phyloP scores from a whole-genome alignment of 2,888 invertebrate species.

The Hirtodrosophila trivittata region DNA sequence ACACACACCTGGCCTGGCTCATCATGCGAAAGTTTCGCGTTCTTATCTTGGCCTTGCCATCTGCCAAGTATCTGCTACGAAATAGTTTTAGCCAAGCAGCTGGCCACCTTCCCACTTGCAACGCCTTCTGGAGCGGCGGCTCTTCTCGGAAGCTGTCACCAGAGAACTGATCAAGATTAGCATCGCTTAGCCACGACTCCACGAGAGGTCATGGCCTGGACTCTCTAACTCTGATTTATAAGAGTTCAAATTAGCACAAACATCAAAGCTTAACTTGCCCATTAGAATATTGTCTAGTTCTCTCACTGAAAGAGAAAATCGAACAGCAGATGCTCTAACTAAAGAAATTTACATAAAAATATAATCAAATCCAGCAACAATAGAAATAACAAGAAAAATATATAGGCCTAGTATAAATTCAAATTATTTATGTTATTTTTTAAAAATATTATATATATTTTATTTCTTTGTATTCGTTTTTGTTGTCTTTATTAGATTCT shows the following conservation, averaged over 20 bases:
- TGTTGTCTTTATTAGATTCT: no score
- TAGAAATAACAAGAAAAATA: no score
- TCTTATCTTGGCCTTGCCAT: slow-evolving; percentile 23
- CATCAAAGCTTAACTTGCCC: slow-evolving; percentile 9
- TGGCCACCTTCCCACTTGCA: slow-evolving; percentile 1
- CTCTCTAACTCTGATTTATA: slow-evolving; percentile 45
- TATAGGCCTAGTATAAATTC: no score
- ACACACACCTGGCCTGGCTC: slow-evolving; percentile 7
- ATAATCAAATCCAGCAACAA: no score
- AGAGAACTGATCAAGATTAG: slow-evolving; percentile 34
- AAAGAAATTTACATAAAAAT: no score
- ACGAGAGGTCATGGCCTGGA: slow-evolving; percentile 13
- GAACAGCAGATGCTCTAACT: no score
- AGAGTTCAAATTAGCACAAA: slow-evolving; percentile 41
- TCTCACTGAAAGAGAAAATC: no score
- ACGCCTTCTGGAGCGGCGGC: neutral
- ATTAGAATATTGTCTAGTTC: slow-evolving; percentile 30
- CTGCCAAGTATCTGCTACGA: slow-evolving; percentile 23
- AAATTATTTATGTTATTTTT: no score
- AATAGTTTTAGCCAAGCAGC: slow-evolving; percentile 25
- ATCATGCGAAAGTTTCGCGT: slow-evolving; percentile 13
- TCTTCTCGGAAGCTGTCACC: slow-evolving; percentile 59
- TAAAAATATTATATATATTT: no score
- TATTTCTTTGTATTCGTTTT: no score
- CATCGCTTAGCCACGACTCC: slow-evolving; percentile 32